Base-by-base conservation (phyloP, 1,140 invertebrate genomes). In the Callitettix versicolor region DNA sequence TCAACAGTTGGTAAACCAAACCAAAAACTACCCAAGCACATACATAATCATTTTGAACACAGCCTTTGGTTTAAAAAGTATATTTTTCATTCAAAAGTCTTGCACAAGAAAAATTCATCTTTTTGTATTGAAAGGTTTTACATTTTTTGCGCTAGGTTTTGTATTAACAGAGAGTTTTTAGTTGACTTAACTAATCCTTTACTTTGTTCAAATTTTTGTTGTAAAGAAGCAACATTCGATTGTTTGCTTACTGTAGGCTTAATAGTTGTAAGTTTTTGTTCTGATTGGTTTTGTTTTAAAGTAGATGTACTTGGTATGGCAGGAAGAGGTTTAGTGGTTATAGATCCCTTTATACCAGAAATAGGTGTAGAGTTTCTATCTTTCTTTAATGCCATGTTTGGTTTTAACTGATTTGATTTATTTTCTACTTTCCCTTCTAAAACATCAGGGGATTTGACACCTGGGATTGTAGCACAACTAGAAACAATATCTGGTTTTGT, bases 211-310 rank as follows among this genome's bases (percentile, higher is more conserved):
- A 86, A 86, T 65, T 84, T 85, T 57, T 84, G 80, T 60, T 86
- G 84, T 47, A 86, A 69, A 24, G 80, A 81, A 1, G 84, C 82
- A 24, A 86, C 82, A 60, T 80, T 84, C 3, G 80, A 82, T 43
- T 76, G 76, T 65, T 78, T 76, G 4, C 71, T 68, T 5, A 73
- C 67, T 36, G 70, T 72, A 21, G 68, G 59, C 60, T 70, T 70
- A 9, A 69, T 62, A 14, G n/a, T 40, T 50, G 34, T 44, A 64
- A 68, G 55, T 65, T 72, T 70, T 56, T 33, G 64, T 58, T 58
- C 57, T 68, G 62, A 67, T 69, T 12, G 50, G 40, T 53, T 51
- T 57, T 20, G 55, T 24, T 33, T n/a, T 30, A 30, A 30, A 9
- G 26, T 24, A 7, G 24, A 30, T 69, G 67, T 22, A 48, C 59